Conservation (phyloP, 2,113 vertebrate species). For the Arizona elegans region DNA sequence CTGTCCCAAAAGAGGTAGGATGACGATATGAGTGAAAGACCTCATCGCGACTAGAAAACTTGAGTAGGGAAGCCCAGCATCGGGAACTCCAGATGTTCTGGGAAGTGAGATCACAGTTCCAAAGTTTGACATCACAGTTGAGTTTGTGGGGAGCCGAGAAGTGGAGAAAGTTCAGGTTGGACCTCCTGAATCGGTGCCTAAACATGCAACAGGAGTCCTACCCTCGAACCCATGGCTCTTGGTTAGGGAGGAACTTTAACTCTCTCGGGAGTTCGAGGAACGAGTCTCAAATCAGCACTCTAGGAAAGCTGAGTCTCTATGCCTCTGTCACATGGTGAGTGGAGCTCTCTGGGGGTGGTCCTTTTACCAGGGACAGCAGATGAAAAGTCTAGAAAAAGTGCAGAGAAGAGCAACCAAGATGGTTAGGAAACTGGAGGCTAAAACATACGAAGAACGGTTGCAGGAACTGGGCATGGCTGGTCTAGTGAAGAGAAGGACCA, state of each 20-base stretch:
- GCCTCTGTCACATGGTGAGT: not conserved
- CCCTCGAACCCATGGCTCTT: accelerated
- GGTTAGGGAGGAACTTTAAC: not conserved
- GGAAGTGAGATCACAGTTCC: not conserved
- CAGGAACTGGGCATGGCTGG: not conserved
- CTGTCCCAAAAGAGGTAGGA: not conserved
- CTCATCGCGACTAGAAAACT: not conserved
- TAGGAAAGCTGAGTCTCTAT: accelerated
- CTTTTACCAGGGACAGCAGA: not conserved
- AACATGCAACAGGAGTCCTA: not conserved
- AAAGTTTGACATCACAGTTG: not conserved
- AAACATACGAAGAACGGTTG: not conserved
- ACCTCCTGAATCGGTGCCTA: accelerated
- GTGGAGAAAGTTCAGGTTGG: not conserved
- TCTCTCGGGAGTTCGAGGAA: too few species aligned
- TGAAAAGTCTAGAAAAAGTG: not conserved
- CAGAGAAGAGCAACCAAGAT: too few species aligned
- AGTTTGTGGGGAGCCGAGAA: too few species aligned
- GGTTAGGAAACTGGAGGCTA: not conserved
- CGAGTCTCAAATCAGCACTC: not conserved
- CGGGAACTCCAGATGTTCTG: not conserved
- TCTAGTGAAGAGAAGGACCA: not conserved
- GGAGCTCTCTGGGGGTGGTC: not conserved
- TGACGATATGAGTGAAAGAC: not conserved
- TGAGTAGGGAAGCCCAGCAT: not conserved